Conservation (phyloP, 2,888 invertebrate genomes). For the Drosophila kanekoi region DNA sequence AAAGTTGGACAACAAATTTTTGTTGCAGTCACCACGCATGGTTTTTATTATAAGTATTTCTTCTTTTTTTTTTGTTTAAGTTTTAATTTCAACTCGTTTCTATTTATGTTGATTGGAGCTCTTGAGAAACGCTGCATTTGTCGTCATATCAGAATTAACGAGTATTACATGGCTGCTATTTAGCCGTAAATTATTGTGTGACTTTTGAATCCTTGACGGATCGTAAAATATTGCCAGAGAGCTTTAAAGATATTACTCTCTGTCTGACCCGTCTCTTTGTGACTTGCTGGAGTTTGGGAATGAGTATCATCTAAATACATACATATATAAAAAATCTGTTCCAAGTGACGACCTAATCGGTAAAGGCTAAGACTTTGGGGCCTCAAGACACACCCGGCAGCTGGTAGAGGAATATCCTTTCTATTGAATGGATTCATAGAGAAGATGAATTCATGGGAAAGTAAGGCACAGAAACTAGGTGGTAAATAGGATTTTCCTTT, state of each 20-base stretch:
- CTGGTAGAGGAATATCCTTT: no score
- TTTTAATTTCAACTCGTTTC: constrained; percentile 55
- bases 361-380: no score
- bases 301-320: no score
- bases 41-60: constrained; percentile 14
- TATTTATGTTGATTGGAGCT: constrained; percentile 28
- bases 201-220: constrained; percentile 6
- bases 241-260: background rate
- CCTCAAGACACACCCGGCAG: no score
- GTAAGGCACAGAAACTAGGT: no score
- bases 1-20: constrained; percentile 43
- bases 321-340: no score
- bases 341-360: no score
- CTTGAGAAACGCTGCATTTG: constrained; percentile 6
- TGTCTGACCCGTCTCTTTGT: no score
- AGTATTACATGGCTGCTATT: constrained; percentile 5
- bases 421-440: no score
- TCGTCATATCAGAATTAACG: constrained; percentile 18
- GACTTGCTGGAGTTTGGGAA: no score
- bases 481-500: no score
- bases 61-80: constrained; percentile 7
- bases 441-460: no score
- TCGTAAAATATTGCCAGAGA: background rate
- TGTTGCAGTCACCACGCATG: constrained; percentile 29
- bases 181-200: constrained; percentile 14